Evolutionary conservation across 2,113 vertebrate species (phyloP), one percentile per base, ranked within the genome.

Genomic region (Sporophila hypoxantha): DNA sequence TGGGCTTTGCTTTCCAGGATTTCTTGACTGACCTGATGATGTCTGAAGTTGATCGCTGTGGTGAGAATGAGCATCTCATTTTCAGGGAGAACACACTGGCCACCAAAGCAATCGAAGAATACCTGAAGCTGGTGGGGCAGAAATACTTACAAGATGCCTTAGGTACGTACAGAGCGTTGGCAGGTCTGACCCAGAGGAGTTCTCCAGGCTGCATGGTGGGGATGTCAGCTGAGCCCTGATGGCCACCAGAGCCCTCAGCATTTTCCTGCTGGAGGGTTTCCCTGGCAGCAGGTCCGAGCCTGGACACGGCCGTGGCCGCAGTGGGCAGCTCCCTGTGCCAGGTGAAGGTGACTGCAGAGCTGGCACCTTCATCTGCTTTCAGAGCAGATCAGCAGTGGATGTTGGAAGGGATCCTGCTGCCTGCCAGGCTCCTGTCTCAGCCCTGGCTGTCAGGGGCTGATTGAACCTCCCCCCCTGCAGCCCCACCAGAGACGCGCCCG

Each of bases 11-110:
- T 87, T 92, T 88, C 60, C 95, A 99, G 99, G 99, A 99, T 96
- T 99, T 99, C 97, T 98, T 99, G 95, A 99, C 99, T 5, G 99
- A 99, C 92, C 94, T 99, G 95, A 99, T 99, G 99, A 99, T 99
- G 99, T 99, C 99, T 3, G 99, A 99, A 96, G 99, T 99, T 87
- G 99, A 99, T 95, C 98, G 99, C 94, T 99, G 99, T 25, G 99
- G 99, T 39, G 99, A 99, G 93, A 99, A 99, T 10, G 99, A 99
- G 96, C 99, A 99, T 95, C 98, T 99, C 91, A 99, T 99, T 96
- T 99, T 99, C 97, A 97, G 99, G 89, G 99, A 99, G 96, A 99
- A 99, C 94, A 99, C 99, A 0, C 94, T 99, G 37, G 99, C 99
- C 88, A 99, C 99, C 41, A 99, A 99, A 97, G 99, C 99, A 69